Evolutionary conservation across 2,888 invertebrate species (phyloP).

Genomic region (Aleiodes alternator): DNA sequence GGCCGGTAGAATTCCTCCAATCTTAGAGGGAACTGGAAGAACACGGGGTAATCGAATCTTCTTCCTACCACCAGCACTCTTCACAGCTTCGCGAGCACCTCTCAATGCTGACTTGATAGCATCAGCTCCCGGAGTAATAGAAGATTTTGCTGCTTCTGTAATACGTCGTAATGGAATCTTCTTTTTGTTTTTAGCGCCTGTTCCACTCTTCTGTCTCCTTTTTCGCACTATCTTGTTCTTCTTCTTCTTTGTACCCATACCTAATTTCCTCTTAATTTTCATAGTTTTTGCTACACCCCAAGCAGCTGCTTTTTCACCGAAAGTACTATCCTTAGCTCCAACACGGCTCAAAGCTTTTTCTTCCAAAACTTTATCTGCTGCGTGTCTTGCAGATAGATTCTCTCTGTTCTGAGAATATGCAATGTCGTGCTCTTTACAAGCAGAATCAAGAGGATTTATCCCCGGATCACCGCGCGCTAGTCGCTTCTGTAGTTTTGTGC

Average conservation of each 20-base stretch:
- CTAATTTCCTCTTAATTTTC: conserved; percentile 64
- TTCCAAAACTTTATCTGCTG: conserved; percentile 67
- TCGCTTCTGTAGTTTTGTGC: no score
- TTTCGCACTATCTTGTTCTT: neutral
- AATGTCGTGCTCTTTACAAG: neutral
- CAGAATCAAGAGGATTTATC: no score
- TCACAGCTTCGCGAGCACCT: conserved; percentile 48
- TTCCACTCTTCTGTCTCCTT: no score
- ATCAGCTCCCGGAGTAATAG: conserved; percentile 17
- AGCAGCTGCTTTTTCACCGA: conserved; percentile 65
- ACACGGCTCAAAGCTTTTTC: conserved; percentile 64
- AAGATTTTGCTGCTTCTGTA: neutral
- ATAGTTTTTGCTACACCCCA: conserved; percentile 63
- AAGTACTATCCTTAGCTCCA: conserved; percentile 59
- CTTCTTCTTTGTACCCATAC: conserved; percentile 56
- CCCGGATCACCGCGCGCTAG: no score
- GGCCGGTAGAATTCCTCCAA: neutral
- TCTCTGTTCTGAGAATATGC: conserved; percentile 52
- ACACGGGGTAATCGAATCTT: conserved; percentile 39
- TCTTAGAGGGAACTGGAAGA: neutral
- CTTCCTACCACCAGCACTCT: conserved; percentile 51
- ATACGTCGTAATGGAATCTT: no score
- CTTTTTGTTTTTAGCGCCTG: neutral
- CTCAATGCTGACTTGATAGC: conserved; percentile 45
- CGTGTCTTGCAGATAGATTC: conserved; percentile 58